Base-by-base conservation (phyloP, 1,140 invertebrate genomes). In the Drosophila sproati region DNA sequence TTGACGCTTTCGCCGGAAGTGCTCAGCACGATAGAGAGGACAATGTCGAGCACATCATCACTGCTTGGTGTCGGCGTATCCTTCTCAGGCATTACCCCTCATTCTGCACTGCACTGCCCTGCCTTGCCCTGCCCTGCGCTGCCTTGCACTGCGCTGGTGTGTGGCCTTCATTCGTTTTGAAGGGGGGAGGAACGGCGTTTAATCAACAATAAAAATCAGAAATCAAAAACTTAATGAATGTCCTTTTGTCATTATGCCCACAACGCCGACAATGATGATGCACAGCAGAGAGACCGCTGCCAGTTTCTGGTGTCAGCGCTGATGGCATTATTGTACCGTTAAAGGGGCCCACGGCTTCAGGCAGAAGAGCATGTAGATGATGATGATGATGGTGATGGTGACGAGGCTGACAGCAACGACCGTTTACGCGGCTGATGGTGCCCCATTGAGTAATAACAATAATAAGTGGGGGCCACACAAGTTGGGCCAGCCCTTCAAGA, bases 151-250 rank as follows among this genome's bases (percentile, higher is more conserved):
- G 37, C 3, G 10, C 43, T 20, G 31, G 56, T 20, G 43, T 29
- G 37, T 57, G 35, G 52, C 52, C 52, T 57, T 31, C 39, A 43
- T 43, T 43, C 39, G 3, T n/a, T n/a, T 43, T 43, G 10, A n/a
- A 43, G 39, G 3, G n/a, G 41, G 41, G 5, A 3, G 29, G 5
- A 3, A 10, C 55, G 75, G 73, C 87, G 85, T 91, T 89, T 90
- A 91, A 91, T 91, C 89, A 91, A 91, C 89, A 91, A 87, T 89
- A 77, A 91, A 91, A 90, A 91, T 91, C 90, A 91, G 82, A 90
- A 91, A 91, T 91, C 90, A 91, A 91, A 91, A 91, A 91, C 90
- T 91, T 91, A 91, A 91, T 91, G 90, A 91, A 91, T 91, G 90
- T 85, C 90, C 90, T 91, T 91, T 91, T 91, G 90, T 91, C 80